A percentile compares a stretch with the other conserved stretches of the same genome.
These are phyloP conservation scores for Hedychridium roseum DNA, from an alignment of 2,888 invertebrate species.

Conservation along the genomic window DNA sequence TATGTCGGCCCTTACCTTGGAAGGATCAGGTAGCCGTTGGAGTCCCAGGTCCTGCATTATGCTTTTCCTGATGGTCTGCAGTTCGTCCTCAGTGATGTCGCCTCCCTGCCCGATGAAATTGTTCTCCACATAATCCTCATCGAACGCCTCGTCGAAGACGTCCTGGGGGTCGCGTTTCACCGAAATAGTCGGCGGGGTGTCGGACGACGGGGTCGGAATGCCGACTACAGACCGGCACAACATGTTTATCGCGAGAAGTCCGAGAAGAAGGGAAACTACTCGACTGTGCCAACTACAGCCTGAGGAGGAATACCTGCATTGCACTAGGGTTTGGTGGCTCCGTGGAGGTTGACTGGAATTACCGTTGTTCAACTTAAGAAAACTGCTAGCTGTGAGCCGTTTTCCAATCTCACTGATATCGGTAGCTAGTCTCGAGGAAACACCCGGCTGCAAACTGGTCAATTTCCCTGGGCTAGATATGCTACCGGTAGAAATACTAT, in stretches of 20 bases:
- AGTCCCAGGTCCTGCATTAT: slow-evolving; percentile 59
- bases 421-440: too few relatives aligned
- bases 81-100: slow-evolving; percentile 42
- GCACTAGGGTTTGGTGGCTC: too few relatives aligned
- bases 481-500: too few relatives aligned
- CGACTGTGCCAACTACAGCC: too few relatives aligned
- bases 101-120: slow-evolving; percentile 10
- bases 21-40: slow-evolving; percentile 57
- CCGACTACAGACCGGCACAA: slow-evolving; percentile 25
- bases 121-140: slow-evolving; percentile 13
- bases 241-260: slow-evolving; percentile 21
- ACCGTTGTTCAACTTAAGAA: too few relatives aligned
- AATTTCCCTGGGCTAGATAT: too few relatives aligned
- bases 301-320: too few relatives aligned
- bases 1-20: slow-evolving; percentile 57
- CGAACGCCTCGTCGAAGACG: slow-evolving; percentile 22
- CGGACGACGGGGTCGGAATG: slow-evolving; percentile 23
- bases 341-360: too few relatives aligned
- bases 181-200: slow-evolving; percentile 22
- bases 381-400: too few relatives aligned
- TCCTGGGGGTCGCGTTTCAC: slow-evolving; percentile 25
- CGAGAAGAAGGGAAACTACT: slow-evolving; percentile 12
- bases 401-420: too few relatives aligned
- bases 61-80: slow-evolving; percentile 56
- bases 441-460: too few relatives aligned